Evolutionary conservation across 2,797 vertebrate species (phyloP).

Genomic region (Spheniscus humboldti): DNA sequence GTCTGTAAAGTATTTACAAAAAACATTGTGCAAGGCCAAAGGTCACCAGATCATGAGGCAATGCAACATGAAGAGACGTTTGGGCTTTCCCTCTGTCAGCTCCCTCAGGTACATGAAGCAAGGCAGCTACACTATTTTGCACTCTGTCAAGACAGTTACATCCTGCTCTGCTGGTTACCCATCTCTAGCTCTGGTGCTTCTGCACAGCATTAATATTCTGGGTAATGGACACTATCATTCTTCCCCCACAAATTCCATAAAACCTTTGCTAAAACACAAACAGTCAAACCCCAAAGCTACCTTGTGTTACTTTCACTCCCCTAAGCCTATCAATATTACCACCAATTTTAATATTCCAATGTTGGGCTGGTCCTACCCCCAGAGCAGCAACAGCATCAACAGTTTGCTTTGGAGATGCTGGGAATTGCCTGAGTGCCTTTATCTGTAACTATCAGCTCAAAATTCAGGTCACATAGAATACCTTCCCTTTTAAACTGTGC

Average conservation of each 20-base stretch:
- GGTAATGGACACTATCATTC: not conserved
- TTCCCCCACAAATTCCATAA: not conserved
- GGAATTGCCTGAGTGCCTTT: not conserved
- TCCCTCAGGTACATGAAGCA: not conserved
- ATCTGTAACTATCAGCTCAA: not conserved
- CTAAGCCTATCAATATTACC: not conserved
- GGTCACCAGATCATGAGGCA: not conserved
- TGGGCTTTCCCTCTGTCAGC: not conserved
- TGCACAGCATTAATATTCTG: not conserved
- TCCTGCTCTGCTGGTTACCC: not conserved
- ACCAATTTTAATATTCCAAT: not conserved
- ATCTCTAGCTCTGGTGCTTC: not conserved
- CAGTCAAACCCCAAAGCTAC: not conserved
- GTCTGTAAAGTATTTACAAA: not conserved
- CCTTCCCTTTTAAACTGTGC: not conserved
- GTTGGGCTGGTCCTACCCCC: not conserved
- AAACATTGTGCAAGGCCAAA: not conserved
- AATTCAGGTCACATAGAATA: not conserved
- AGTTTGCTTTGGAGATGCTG: not conserved
- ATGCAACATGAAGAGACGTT: rapidly evolving
- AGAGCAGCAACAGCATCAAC: not conserved
- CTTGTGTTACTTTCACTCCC: not conserved
- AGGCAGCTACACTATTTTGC: not conserved
- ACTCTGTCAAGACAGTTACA: not conserved
- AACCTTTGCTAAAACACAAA: not conserved